Evolutionary conservation across 2,113 vertebrate species (phyloP), one percentile per base, ranked within the genome.

Genomic region (Apodemus speciosus): DNA sequence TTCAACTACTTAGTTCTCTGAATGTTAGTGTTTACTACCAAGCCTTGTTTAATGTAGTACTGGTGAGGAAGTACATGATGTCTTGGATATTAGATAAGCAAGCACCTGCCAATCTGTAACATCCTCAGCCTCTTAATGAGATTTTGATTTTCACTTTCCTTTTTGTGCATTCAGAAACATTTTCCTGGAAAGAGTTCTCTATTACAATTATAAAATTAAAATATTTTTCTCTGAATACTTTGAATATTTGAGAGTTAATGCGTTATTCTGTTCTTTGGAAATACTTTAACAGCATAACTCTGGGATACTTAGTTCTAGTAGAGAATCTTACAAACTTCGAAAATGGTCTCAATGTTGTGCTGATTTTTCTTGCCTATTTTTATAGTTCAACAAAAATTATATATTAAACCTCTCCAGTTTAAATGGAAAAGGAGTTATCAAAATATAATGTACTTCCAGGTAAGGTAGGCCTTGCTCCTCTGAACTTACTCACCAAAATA

Each of bases 371-470:
- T 81, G 6, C n/a, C 20, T 80, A 27, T 62, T 95, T 94, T 96
- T 97, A 96, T 95, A 94, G 84, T 96, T 76, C 84, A 93, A 81
- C 79, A 96, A 96, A 97, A 96, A 95, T 95, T 94, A 94, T 95
- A 94, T 96, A 95, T 97, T 96, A 93, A 96, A 97, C 95, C 84
- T 95, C 94, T 91, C 91, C 86, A 95, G 93, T 96, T 97, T 84
- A 97, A 95, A 94, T 92, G 86, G 71, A 96, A 96, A 96, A 96
- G 94, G 69, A 96, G 95, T 97, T 97, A 97, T 96, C 92, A 97
- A 97, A 96, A 96, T 93, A 95, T 92, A 96, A 95, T 96, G 96
- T 96, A 96, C 94, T 96, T 97, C 83, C 95, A 96, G 95, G 95
- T 93, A 92, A 93, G 91, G 90, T 93, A 96, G 88, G 96, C 93